Evolutionary conservation across 2,888 invertebrate genomes (phyloP), one percentile per base, ranked within the genome.

Genomic region (Drosophila helvetica): DNA sequence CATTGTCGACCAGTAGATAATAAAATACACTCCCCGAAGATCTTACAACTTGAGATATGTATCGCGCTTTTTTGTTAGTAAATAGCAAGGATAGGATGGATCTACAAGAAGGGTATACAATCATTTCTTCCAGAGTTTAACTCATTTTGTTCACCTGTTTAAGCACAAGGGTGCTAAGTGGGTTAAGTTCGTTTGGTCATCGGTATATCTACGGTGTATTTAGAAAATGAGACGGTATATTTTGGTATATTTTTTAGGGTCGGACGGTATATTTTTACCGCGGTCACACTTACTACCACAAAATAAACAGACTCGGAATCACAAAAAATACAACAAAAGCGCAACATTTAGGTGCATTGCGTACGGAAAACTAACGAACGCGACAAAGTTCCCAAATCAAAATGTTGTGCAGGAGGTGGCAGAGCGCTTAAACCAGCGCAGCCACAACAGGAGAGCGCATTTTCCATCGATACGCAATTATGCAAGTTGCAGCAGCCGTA

Each of bases 401-500:
- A 47, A 63, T 63, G 63, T 50, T 64, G 43, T 33, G 64, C 50
- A 18, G 30, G 30, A 15, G 43, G 17, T 50, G 50, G 45, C 22
- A 43, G 50, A 63, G 63, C 50, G 63, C 30, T 18, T 63, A 63
- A 17, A 15, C 19, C 63, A 48, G 50, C 22, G 63, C 64, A 30
- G 42, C 63, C 60, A 46, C 48, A 38, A 17, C 30, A 10, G 53
- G 33, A 55, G 61, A 71, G 48, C 48, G 45, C 38, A 27, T 51
- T 42, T 53, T 19, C 50, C 54, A 51, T 51, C 45, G 73, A 64
- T 54, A 71, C 64, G 75, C 80, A 86, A 89, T 89, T 89, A 87
- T 88, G 89, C 84, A 83, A 88, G 85, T 78, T 80, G 80, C 74
- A 68, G 75, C 68, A 54, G 60, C 57, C 66, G 57, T 75, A 79